Evolutionary conservation across 92 coral and sea anemone genomes (phyloP).

Genomic region (Parazoanthus darwini): DNA sequence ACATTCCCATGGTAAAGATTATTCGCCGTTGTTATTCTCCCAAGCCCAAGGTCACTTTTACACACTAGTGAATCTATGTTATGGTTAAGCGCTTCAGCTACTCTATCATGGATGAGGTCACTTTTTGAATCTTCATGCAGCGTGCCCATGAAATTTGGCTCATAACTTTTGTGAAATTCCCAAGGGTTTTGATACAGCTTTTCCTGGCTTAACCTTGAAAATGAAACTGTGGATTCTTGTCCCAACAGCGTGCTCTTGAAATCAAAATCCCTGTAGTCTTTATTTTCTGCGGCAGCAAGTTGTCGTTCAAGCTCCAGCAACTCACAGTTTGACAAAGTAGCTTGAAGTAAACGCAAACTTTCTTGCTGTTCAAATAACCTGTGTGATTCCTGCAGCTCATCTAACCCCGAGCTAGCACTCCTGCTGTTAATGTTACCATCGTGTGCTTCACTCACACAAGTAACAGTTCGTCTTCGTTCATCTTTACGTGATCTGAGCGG

Average conservation of each 20-base stretch:
- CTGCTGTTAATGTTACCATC: not conserved
- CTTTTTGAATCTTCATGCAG: not conserved
- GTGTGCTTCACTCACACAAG: not conserved
- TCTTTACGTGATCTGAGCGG: constrained; percentile 29
- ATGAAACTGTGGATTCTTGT: not conserved
- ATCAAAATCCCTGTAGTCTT: not conserved
- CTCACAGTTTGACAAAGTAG: constrained; percentile 15
- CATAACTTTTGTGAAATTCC: not conserved
- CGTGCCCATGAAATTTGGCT: not conserved
- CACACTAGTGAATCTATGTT: not conserved
- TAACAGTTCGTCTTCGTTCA: constrained; percentile 11
- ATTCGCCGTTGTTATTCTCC: not conserved
- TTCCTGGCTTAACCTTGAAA: not conserved
- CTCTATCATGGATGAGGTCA: not conserved
- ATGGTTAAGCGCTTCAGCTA: not conserved
- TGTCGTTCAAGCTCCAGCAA: not conserved
- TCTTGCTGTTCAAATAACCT: not conserved
- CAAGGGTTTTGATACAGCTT: not conserved
- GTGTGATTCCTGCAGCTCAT: not conserved
- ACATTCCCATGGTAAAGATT: not conserved
- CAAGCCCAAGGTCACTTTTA: not conserved
- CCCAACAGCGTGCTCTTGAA: not conserved
- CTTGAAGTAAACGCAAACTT: not conserved
- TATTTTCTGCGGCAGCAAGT: not conserved
- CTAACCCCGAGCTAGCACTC: constrained; percentile 1